A percentile compares a stretch with the other conserved stretches of the same genome.
These are phyloP conservation scores for Drosophila nikananu DNA, from an alignment of 1,140 invertebrate species.

Conservation along the genomic window DNA sequence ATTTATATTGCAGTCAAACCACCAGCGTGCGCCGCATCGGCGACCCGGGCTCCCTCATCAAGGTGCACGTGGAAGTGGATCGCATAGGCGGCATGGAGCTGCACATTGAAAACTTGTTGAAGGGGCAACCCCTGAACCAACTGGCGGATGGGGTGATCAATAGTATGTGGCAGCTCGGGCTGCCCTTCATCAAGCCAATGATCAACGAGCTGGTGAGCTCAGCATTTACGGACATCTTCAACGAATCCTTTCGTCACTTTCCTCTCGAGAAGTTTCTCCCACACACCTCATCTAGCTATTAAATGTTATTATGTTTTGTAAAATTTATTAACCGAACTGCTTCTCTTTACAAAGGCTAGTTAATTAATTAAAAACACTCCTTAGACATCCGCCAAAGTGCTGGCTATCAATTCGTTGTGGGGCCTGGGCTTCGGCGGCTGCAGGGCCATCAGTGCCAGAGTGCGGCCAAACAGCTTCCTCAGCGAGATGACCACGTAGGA, in stretches of 20 bases:
- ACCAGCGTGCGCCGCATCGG: conserved; percentile 88
- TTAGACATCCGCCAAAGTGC: conserved; percentile 66
- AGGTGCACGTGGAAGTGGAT: conserved; percentile 90
- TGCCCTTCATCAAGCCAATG: conserved; percentile 89
- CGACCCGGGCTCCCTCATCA: conserved; percentile 86
- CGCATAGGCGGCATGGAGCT: conserved; percentile 91
- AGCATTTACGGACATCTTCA: conserved; percentile 93
- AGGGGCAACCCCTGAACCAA: conserved; percentile 89
- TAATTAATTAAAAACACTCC: conserved; percentile 29
- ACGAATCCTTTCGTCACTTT: conserved; percentile 89
- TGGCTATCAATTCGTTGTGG: conserved; percentile 51
- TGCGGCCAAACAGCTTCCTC: conserved; percentile 58
- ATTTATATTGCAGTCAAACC: conserved; percentile 86
- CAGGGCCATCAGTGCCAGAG: conserved; percentile 44
- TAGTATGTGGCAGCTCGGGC: conserved; percentile 91
- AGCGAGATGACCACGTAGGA: conserved; percentile 78
- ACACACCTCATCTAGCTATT: conserved; percentile 43
- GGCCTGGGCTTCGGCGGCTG: conserved; percentile 38
- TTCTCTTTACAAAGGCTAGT: conserved; percentile 28
- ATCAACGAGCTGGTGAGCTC: conserved; percentile 93
- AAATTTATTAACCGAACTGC: conserved; percentile 32
- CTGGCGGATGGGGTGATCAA: conserved; percentile 87
- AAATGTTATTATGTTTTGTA: conserved; percentile 24
- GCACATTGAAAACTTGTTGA: conserved; percentile 90
- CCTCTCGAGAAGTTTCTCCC: conserved; percentile 87